A percentile compares a stretch with the other conserved stretches of the same genome.
Evolutionary conservation across 2,888 invertebrate genomes (phyloP).

Genomic region (Quadriops clusia): DNA sequence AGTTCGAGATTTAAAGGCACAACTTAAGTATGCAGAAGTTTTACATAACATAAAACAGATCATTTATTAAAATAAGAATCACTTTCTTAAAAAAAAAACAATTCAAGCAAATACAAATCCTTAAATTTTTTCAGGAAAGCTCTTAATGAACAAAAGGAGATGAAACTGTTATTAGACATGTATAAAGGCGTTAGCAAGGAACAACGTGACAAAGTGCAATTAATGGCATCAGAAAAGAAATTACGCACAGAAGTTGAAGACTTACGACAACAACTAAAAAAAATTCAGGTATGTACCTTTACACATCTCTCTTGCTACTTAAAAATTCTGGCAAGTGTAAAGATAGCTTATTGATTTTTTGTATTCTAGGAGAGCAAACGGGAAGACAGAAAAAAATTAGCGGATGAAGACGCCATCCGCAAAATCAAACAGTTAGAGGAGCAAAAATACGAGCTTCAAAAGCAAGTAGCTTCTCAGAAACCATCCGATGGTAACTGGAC

Average conservation of each 20-base stretch:
- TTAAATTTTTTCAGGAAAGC: slow-evolving; percentile 56
- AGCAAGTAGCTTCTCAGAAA: slow-evolving; percentile 78
- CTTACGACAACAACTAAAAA: slow-evolving; percentile 70
- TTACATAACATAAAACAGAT: slow-evolving; percentile 1
- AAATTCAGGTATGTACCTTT: slow-evolving; percentile 52
- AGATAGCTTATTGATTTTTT: slow-evolving; percentile 8
- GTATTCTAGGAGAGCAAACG: slow-evolving; percentile 70
- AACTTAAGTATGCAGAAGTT: slow-evolving; percentile 64
- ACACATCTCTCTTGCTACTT: not conserved
- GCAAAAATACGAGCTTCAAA: slow-evolving; percentile 82
- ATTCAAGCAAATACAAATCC: slow-evolving; percentile 2
- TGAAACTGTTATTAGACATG: slow-evolving; percentile 90
- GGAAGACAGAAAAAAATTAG: slow-evolving; percentile 78
- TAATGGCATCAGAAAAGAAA: slow-evolving; percentile 92
- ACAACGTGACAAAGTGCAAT: slow-evolving; percentile 88
- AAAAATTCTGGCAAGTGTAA: not conserved
- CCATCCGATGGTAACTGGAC: slow-evolving; percentile 47
- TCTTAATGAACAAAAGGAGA: slow-evolving; percentile 84
- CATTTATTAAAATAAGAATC: not conserved
- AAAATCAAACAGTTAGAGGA: slow-evolving; percentile 93
- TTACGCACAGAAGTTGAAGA: slow-evolving; percentile 84
- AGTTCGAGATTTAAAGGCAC: slow-evolving; percentile 78
- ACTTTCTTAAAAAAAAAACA: slow-evolving; percentile 1
- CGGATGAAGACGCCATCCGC: slow-evolving; percentile 87
- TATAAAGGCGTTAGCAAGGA: slow-evolving; percentile 96